Evolutionary conservation across 1,140 invertebrate species (phyloP), one percentile per base, ranked within the genome.

Genomic region (Drosophila tani): DNA sequence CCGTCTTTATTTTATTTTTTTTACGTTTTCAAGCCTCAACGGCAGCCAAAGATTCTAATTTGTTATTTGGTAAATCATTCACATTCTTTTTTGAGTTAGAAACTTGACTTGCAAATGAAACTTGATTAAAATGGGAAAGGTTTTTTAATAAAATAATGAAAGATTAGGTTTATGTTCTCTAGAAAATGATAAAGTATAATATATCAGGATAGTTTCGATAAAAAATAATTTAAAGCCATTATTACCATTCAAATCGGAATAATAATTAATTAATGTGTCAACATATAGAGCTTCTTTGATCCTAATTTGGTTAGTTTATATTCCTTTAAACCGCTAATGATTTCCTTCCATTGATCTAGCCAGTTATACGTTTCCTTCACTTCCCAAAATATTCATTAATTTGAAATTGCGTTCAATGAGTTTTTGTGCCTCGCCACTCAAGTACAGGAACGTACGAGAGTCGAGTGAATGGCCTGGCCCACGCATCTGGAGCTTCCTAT

Each of bases 1-100:
- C 47, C 67, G 14, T 55, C n/a, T 69, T 24, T 24, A 24, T 24
- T 4, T 38, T 74, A 50, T 68, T 35, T 5, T 32, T 74, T 65
- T 47, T 69, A 46, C 29, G 4, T 62, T 56, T 80, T 81, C 35
- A 73, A 77, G 60, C 60, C 62, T 32, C 56, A 73, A 24, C 56
- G 40, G 19, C 58, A 69, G 59, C 32, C 32, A 38, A 70, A 70
- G 67, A 69, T 70, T 62, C 5, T 40, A 56, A 50, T 69, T 71
- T 81, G 66, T 76, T 79, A 79, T 78, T 87, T 80, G 71, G 35
- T 9, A 78, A 73, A 78, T 77, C 80, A 78, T 88, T 84, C 24
- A 87, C 47, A 24, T 41, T n/a, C 0, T n/a, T 35, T 56, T 27
- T 60, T 11, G n/a, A 17, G 19, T 17, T 14, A 6, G 27, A 43